phyloP scores from a whole-genome alignment of 2,797 vertebrate genomes.

The Alosa sapidissima region DNA sequence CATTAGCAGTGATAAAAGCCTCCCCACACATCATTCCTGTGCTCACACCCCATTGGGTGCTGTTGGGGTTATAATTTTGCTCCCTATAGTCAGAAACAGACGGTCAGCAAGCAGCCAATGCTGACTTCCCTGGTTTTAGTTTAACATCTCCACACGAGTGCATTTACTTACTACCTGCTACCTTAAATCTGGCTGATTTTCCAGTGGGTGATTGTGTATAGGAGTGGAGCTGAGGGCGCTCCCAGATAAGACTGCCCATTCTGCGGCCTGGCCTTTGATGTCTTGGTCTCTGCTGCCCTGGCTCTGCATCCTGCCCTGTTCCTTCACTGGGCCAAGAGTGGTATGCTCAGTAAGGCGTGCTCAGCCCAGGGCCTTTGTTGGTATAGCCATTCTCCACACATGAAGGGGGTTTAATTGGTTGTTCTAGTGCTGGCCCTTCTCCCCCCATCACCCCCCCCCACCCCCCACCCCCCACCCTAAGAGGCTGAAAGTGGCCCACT shows the following conservation, averaged over 20 bases:
- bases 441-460: not conserved
- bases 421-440: slow-evolving; percentile 26
- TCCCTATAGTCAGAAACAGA: not conserved
- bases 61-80: not conserved
- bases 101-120: not conserved
- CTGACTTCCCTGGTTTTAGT: not conserved
- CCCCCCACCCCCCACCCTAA: not conserved
- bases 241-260: slow-evolving; percentile 48
- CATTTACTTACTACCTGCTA: slow-evolving; percentile 7
- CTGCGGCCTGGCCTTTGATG: slow-evolving; percentile 52
- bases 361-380: slow-evolving; percentile 51
- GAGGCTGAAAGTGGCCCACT: slow-evolving; percentile 33
- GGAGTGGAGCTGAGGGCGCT: slow-evolving; percentile 36
- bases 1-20: slow-evolving; percentile 44
- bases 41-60: slow-evolving; percentile 17
- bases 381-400: slow-evolving; percentile 44
- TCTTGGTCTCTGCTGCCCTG: slow-evolving; percentile 40
- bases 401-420: slow-evolving; percentile 44
- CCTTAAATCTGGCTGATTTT: slow-evolving; percentile 46
- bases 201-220: slow-evolving; percentile 40
- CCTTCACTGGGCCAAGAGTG: slow-evolving; percentile 31
- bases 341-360: slow-evolving; percentile 43
- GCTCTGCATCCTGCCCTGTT: slow-evolving; percentile 32
- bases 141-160: not conserved
- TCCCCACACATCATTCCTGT: slow-evolving; percentile 43